Evolutionary conservation across 2,888 invertebrate species (phyloP).

Genomic region (Clitarchus hookeri): DNA sequence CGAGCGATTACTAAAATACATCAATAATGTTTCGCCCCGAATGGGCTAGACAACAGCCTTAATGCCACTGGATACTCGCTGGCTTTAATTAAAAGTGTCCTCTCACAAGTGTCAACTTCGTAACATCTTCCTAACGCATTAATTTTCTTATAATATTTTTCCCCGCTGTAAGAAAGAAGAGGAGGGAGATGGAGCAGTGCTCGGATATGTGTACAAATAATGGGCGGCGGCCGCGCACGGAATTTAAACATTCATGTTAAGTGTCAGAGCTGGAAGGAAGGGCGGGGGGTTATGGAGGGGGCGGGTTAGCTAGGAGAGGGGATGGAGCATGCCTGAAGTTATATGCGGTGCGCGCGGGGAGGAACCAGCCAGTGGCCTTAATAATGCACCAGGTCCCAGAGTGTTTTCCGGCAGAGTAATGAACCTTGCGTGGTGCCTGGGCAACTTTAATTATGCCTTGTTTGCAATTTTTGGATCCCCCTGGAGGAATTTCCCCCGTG

Average conservation of each 20-base stretch:
- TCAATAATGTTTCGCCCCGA: too few relatives aligned
- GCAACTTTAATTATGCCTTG: not conserved
- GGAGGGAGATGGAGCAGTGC: not conserved
- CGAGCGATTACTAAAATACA: too few relatives aligned
- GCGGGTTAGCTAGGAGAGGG: not conserved
- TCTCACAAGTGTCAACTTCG: too few relatives aligned
- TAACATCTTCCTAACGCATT: too few relatives aligned
- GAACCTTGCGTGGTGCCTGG: not conserved
- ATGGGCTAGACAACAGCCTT: too few relatives aligned
- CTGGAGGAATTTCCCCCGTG: not conserved
- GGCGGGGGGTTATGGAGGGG: not conserved
- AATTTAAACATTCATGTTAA: conserved; percentile 5
- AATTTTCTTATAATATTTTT: too few relatives aligned
- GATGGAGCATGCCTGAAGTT: not conserved
- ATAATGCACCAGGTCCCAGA: not conserved
- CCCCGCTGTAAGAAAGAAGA: not conserved
- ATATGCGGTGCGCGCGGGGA: not conserved
- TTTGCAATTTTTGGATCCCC: not conserved
- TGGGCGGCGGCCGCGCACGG: not conserved
- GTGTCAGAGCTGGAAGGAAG: not conserved
- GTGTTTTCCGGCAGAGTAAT: not conserved
- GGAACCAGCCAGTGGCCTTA: not conserved
- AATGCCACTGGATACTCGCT: too few relatives aligned
- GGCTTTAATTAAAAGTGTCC: too few relatives aligned
- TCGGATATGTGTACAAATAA: not conserved